Conservation (phyloP, 2,113 vertebrate species). For the Charina bottae region DNA sequence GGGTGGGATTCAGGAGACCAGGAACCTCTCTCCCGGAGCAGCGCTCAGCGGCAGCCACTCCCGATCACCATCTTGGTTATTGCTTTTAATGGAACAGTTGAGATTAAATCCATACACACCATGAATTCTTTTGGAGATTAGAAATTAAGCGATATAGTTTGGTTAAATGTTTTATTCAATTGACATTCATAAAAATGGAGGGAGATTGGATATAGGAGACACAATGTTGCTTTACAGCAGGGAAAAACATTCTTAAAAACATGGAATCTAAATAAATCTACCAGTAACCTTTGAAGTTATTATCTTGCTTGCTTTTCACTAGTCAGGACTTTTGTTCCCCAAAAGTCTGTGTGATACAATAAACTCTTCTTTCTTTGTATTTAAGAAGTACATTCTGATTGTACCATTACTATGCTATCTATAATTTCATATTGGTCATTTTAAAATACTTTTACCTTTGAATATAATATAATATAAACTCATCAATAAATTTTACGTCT, state of each 20-base stretch:
- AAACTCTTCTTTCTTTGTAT: not conserved
- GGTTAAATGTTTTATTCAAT: not conserved
- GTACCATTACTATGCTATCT: not conserved
- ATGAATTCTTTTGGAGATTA: not conserved
- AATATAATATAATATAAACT: slow-evolving; percentile 56
- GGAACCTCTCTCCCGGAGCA: too few relatives aligned
- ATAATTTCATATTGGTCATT: slow-evolving; percentile 4
- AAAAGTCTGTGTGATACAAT: not conserved
- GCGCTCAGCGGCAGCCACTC: too few relatives aligned
- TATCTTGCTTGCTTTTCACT: not conserved
- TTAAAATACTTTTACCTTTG: slow-evolving; percentile 7
- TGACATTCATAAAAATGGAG: not conserved
- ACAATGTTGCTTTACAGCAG: not conserved
- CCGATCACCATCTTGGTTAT: too few relatives aligned
- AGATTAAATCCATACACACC: not conserved
- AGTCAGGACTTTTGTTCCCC: not conserved
- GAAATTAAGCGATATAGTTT: not conserved
- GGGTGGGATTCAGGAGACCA: too few relatives aligned
- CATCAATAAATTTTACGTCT: not conserved
- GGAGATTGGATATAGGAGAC: not conserved
- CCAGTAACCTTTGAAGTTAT: not conserved
- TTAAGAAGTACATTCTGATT: not conserved
- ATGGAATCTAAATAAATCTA: not conserved
- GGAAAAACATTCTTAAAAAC: not conserved
- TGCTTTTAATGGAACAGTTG: not conserved